Conservation (phyloP, 2,888 invertebrate species). For the Cephus nigrinus region DNA sequence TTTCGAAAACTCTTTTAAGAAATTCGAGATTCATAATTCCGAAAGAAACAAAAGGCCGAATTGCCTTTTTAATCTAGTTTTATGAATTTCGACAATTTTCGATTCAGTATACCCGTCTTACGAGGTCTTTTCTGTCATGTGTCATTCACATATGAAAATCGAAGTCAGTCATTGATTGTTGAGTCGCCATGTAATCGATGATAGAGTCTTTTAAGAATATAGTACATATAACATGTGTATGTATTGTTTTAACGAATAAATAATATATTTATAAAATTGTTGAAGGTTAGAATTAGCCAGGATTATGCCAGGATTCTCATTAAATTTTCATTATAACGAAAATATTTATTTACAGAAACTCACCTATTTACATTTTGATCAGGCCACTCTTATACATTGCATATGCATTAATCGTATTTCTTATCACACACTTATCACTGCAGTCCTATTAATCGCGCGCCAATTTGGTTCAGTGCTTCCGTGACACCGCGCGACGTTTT, state of each 20-base stretch:
- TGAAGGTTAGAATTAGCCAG: background rate
- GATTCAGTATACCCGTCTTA: background rate
- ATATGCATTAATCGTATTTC: background rate
- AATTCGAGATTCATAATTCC: background rate
- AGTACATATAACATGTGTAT: conserved; percentile 23
- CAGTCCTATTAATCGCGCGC: conserved; percentile 70
- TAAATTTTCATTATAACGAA: background rate
- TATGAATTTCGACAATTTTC: background rate
- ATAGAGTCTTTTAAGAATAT: background rate
- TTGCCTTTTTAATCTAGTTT: background rate
- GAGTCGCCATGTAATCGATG: background rate
- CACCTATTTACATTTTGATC: conserved; percentile 7
- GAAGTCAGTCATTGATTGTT: background rate
- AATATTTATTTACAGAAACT: background rate
- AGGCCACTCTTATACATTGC: background rate
- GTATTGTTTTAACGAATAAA: conserved; percentile 29
- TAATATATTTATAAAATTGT: conserved; percentile 38
- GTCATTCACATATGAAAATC: background rate
- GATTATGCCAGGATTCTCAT: background rate
- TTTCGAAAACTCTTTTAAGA: background rate
- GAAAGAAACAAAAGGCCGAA: background rate
- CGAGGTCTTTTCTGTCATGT: background rate
- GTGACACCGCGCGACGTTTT: conserved; percentile 69
- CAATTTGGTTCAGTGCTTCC: conserved; percentile 71
- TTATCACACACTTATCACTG: conserved; percentile 54